A percentile compares a stretch with the other conserved stretches of the same genome.
Conservation (phyloP, 2,113 vertebrate species). For the Lucifuga dentata region DNA sequence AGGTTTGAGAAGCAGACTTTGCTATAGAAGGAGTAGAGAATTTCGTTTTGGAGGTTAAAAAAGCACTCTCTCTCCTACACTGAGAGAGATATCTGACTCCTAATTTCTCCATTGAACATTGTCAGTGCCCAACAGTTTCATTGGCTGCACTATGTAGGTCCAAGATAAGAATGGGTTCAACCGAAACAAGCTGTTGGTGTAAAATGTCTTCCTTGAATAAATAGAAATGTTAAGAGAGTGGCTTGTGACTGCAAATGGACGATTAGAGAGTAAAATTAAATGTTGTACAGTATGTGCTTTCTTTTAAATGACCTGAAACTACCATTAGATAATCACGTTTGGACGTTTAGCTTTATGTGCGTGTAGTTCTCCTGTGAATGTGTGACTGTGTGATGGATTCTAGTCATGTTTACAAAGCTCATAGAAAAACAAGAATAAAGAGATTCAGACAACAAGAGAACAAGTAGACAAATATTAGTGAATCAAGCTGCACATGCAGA, state of each 20-base stretch:
- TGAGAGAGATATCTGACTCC: conserved; percentile 28
- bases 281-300: background rate
- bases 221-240: background rate
- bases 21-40: conserved; percentile 3
- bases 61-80: conserved; percentile 5
- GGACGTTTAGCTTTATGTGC: background rate
- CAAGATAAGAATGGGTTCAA: conserved; percentile 63
- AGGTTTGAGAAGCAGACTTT: conserved; percentile 8
- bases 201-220: conserved; percentile 1
- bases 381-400: background rate
- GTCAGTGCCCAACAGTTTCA: conserved; percentile 57
- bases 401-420: background rate
- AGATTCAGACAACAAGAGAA: background rate
- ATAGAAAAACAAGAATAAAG: background rate
- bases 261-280: background rate
- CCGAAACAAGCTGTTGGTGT: conserved; percentile 28
- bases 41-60: too few species aligned
- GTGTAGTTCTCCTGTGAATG: too few species aligned
- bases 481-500: background rate
- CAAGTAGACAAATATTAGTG: background rate
- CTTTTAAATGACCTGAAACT: background rate
- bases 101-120: conserved; percentile 54
- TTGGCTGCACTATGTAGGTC: conserved; percentile 49
- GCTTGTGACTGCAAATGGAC: background rate
- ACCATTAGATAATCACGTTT: background rate